Conservation (phyloP, 2,888 invertebrate species). For the Sabatieria punctata region DNA sequence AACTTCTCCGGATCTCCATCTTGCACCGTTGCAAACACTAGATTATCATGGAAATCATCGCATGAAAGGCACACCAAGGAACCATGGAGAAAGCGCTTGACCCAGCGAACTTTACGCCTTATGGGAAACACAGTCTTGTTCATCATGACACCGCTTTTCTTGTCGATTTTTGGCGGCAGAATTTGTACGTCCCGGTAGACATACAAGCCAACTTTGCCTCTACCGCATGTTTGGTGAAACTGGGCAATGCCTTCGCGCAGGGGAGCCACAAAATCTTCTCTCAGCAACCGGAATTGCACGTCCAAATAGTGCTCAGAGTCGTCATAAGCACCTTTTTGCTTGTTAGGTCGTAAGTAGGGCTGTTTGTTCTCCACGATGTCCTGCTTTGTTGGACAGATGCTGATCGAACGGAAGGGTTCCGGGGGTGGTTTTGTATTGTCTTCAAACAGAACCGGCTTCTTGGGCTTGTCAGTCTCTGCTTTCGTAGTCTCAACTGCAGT, state of each 20-base stretch:
- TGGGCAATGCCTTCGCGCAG: conserved; percentile 51
- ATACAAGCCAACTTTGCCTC: neutral
- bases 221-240: neutral
- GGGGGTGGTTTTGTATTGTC: conserved; percentile 29
- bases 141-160: conserved; percentile 13
- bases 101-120: too few relatives aligned
- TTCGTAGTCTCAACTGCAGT: too few relatives aligned
- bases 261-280: conserved; percentile 61
- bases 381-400: conserved; percentile 28
- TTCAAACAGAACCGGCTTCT: too few relatives aligned
- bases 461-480: too few relatives aligned
- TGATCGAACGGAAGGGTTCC: conserved; percentile 33
- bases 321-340: conserved; percentile 46
- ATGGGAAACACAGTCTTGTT: too few relatives aligned
- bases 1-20: conserved; percentile 42
- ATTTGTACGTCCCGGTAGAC: conserved; percentile 12
- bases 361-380: conserved; percentile 28
- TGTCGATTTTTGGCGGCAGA: conserved; percentile 12
- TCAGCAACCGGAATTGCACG: conserved; percentile 54
- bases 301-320: conserved; percentile 55
- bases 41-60: conserved; percentile 47
- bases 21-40: conserved; percentile 51
- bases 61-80: conserved; percentile 53
- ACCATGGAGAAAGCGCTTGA: conserved; percentile 51
- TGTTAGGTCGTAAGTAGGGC: conserved; percentile 43